These are phyloP conservation scores for Glaucidium brasilianum DNA, from an alignment of 2,113 vertebrate species.

Conservation along the genomic window DNA sequence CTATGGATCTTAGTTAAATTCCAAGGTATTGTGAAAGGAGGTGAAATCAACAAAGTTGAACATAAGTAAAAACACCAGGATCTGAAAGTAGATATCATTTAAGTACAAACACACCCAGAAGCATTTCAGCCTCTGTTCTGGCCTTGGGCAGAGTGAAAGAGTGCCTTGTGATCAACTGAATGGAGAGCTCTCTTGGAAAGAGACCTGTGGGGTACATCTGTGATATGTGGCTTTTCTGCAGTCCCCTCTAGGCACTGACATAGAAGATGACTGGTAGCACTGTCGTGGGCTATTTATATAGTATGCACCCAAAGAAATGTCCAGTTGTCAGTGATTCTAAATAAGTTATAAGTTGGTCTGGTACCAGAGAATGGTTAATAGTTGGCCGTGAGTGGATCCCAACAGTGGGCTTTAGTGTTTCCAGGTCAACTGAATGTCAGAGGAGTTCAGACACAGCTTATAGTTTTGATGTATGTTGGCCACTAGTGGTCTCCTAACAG, in stretches of 20 bases:
- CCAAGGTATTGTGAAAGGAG: neutral
- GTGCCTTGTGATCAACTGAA: neutral
- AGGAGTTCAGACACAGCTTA: neutral
- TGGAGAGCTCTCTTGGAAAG: neutral
- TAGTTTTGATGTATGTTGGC: neutral
- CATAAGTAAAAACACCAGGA: neutral
- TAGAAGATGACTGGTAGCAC: fast-evolving
- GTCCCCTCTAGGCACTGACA: neutral
- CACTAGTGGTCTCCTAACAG: neutral
- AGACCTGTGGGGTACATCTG: neutral
- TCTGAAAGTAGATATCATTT: neutral
- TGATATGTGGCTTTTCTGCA: neutral
- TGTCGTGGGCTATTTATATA: neutral
- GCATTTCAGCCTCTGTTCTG: neutral
- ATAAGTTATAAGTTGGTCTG: neutral
- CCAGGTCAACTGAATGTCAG: neutral
- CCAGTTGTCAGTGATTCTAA: neutral
- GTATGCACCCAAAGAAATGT: neutral
- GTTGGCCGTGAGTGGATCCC: neutral
- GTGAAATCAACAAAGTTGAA: neutral
- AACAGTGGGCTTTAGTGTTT: neutral
- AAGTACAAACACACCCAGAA: neutral
- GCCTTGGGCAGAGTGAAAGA: neutral
- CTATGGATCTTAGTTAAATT: neutral
- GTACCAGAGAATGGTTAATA: neutral